Evolutionary conservation across 2,797 vertebrate genomes (phyloP).

Genomic region (Lacerta agilis): DNA sequence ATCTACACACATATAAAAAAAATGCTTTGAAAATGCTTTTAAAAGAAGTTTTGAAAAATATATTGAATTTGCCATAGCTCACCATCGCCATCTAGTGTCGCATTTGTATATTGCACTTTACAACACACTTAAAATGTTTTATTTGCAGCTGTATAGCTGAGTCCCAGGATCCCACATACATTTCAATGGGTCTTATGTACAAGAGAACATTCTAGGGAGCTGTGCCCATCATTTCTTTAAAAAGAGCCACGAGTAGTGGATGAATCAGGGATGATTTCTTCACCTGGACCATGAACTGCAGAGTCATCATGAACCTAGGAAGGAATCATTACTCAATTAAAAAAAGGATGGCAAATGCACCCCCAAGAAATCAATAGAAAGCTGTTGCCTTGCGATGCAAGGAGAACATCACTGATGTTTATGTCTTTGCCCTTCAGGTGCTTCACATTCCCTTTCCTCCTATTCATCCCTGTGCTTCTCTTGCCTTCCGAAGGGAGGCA

Average conservation of each 20-base stretch:
- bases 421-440: slow-evolving; percentile 80
- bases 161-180: too few species aligned
- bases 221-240: not conserved
- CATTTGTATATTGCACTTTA: too few species aligned
- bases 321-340: slow-evolving; percentile 80
- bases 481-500: accelerated
- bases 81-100: too few species aligned
- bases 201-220: not conserved
- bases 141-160: too few species aligned
- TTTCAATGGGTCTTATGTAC: too few species aligned
- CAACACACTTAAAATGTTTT: too few species aligned
- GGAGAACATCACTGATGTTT: slow-evolving; percentile 74
- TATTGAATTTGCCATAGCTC: too few species aligned
- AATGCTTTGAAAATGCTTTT: too few species aligned
- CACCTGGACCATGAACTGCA: slow-evolving; percentile 75
- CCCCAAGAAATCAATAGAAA: slow-evolving; percentile 82
- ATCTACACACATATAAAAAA: too few species aligned
- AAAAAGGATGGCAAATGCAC: slow-evolving; percentile 77
- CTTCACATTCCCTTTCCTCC: slow-evolving; percentile 71
- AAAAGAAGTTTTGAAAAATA: too few species aligned
- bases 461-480: slow-evolving; percentile 38
- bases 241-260: slow-evolving; percentile 66
- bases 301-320: slow-evolving; percentile 81
- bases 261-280: slow-evolving; percentile 77
- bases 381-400: slow-evolving; percentile 77